Evolutionary conservation across 2,888 invertebrate species (phyloP), one percentile per base, ranked within the genome.

Genomic region (Monochamus alternatus): DNA sequence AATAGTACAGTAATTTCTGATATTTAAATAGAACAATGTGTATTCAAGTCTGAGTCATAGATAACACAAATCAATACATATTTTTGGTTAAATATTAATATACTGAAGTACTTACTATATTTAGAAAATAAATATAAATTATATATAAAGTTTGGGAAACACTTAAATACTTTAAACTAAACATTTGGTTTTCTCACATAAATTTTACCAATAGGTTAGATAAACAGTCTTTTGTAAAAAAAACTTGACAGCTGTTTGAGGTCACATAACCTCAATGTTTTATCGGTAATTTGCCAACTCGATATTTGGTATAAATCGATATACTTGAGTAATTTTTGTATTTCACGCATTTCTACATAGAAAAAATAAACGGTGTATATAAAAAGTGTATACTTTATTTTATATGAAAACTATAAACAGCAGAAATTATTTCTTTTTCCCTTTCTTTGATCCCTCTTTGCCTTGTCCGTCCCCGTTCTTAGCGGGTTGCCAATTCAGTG

Each of bases 401-500:
- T 38, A 38, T 38, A 38, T 38, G 38, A 1, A 38, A 38, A 38
- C 51, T 52, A n/a, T 52, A 52, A 52, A 8, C 12, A 38, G 5
- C 38, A 38, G 4, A 55, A 7, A 5, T 77, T 80, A 82, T 77
- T 85, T 85, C 80, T 87, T 88, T 78, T 87, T 87, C 32, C 82
- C 84, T 75, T 85, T 86, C 58, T 84, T 84, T 22, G 79, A 75
- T 31, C 70, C 74, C 9, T 79, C 80, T 64, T 80, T 82, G 55
- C 71, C 78, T n/a, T 77, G 77, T 14, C 83, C 76, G 60, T 86
- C 85, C 8, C 80, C 80, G 76, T 91, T 90, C 64, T 89, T 89
- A 73, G 92, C 90, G 4, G 95, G 93, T 86, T 96, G 96, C 98
- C 98, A 98, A 79, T 94, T 94, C 5, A 98, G 90, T 2, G 97